Evolutionary conservation across 2,113 vertebrate species (phyloP).

Genomic region (Lipotes vexillifer): DNA sequence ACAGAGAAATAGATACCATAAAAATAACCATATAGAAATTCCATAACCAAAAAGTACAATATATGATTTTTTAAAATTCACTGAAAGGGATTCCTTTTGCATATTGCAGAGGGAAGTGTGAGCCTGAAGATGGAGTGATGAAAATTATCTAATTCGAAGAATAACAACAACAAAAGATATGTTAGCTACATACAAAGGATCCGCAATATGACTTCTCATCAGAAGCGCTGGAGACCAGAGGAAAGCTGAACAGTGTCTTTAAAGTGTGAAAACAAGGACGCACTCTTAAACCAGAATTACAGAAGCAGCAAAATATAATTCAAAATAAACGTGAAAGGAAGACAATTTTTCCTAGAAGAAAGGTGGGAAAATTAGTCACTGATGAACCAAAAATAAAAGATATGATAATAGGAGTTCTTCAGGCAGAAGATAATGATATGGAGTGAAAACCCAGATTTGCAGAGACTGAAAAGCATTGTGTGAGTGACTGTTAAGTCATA

Average conservation of each 20-base stretch:
- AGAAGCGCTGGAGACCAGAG: fast-evolving
- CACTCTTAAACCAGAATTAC: not conserved
- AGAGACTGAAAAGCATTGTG: fast-evolving
- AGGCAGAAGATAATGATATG: not conserved
- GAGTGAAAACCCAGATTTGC: not conserved
- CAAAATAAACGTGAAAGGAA: not conserved
- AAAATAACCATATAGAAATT: not conserved
- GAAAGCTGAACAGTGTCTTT: not conserved
- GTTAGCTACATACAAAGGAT: fast-evolving
- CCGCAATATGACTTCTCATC: fast-evolving
- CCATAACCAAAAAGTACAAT: not conserved
- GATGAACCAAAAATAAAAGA: not conserved
- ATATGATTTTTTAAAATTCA: not conserved
- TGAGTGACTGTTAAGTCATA: not conserved
- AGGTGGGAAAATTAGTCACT: not conserved
- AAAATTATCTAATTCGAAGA: not conserved
- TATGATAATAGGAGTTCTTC: not conserved
- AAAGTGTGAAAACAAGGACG: not conserved
- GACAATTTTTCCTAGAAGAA: not conserved
- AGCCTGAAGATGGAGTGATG: not conserved
- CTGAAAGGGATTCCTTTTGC: not conserved
- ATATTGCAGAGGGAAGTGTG: not conserved
- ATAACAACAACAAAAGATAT: fast-evolving
- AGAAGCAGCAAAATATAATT: fast-evolving
- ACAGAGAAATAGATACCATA: not conserved